Base-by-base conservation (phyloP, 2,888 invertebrate genomes). In the Acronicta leporina region DNA sequence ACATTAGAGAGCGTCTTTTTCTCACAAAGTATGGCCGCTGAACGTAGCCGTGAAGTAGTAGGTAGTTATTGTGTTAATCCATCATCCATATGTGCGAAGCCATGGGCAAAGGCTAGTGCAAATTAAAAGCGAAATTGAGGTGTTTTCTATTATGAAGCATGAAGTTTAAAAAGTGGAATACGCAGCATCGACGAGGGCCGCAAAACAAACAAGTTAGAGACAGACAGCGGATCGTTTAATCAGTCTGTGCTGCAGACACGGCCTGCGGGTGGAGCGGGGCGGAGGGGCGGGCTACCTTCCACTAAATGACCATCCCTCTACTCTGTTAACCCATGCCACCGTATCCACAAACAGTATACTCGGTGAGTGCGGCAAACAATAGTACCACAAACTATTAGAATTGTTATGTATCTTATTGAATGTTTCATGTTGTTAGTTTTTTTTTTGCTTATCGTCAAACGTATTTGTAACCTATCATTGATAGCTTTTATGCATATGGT, bases 271-370 rank as follows among this genome's bases (percentile, higher is more conserved):
- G 52, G 68, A 47, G 25, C 69, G 82, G 51, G 63, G 57, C 45
- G 54, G 58, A 59, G 81, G 82, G 81, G 84, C 84, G 83, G 83
- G 82, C 75, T 87, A 89, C 89, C 89, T 91, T 90, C 90, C 86
- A 87, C 91, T 92, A 92, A 94, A 93, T 92, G 92, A 93, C 93
- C 92, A 92, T 88, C 93, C 91, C 92, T 91, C 90, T 86, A 83
- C 86, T 87, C 90, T 88, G 91, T 90, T 91, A 92, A 91, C 91
- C 91, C 91, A 86, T 82, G 89, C 92, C 88, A 89, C 92, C 91
- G 92, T 91, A 92, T 93, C 92, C 92, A 89, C 93, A 92, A 92
- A 92, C 92, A 92, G 87, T 91, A 89, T 87, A 87, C 89, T 91
- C 87, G 91, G 91, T 86, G 84, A 92, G 87, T 86, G 87, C 85